Evolutionary conservation across 1,140 invertebrate species (phyloP).

Genomic region (Mercenaria mercenaria): DNA sequence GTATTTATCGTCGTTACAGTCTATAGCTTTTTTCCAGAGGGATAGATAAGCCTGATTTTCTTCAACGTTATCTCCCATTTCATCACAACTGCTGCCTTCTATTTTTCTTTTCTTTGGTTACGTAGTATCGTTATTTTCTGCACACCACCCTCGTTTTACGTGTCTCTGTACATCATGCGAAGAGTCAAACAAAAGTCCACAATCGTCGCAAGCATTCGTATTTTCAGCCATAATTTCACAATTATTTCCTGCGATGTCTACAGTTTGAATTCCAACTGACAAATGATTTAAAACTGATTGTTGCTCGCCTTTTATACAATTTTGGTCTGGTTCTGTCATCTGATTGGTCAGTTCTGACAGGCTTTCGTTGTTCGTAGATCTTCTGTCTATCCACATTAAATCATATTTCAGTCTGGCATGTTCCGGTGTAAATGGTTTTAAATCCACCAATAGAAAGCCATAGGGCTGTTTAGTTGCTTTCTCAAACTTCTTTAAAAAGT

Average conservation of each 20-base stretch:
- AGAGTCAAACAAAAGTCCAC: no score
- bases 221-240: no score
- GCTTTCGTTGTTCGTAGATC: not conserved
- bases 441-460: no score
- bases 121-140: not conserved
- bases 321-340: not conserved
- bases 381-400: not conserved
- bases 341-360: not conserved
- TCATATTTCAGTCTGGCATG: not conserved
- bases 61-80: not conserved
- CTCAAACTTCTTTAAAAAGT: constrained; percentile 18
- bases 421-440: constrained; percentile 62
- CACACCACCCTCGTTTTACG: no score
- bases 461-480: no score
- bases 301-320: not conserved
- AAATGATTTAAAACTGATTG: no score
- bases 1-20: not conserved
- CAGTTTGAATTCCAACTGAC: no score
- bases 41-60: not conserved
- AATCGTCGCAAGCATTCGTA: no score
- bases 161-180: no score
- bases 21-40: not conserved
- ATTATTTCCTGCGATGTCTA: no score
- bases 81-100: not conserved
- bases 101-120: not conserved